phyloP scores from a whole-genome alignment of 1,140 invertebrate species.

The Rhopalosiphum maidis region DNA sequence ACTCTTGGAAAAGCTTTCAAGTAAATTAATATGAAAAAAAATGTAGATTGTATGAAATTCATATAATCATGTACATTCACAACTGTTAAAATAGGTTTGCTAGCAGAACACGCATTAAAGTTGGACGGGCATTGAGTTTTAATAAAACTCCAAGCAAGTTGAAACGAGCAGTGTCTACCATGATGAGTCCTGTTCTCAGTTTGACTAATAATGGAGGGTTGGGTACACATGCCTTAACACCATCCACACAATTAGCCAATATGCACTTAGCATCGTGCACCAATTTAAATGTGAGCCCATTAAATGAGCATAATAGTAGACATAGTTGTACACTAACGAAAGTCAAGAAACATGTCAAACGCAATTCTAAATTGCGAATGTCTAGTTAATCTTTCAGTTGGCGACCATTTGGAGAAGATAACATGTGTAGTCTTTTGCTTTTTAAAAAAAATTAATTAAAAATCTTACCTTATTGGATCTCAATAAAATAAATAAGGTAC shows the following conservation, averaged over 20 bases:
- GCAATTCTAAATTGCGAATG: slow-evolving; percentile 23
- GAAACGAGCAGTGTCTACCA: slow-evolving; percentile 91
- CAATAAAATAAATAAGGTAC: slow-evolving; percentile 48
- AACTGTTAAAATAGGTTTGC: slow-evolving; percentile 71
- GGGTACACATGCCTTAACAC: slow-evolving; percentile 71
- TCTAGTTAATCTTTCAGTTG: slow-evolving; percentile 18
- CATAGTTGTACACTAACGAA: slow-evolving; percentile 48
- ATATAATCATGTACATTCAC: slow-evolving; percentile 21
- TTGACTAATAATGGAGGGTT: slow-evolving; percentile 34
- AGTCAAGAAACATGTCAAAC: slow-evolving; percentile 9
- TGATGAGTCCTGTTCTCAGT: slow-evolving; percentile 81
- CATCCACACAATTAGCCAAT: slow-evolving; percentile 78
- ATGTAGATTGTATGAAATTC: slow-evolving; percentile 36
- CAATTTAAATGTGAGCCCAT: slow-evolving; percentile 79
- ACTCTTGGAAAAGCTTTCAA: slow-evolving; percentile 85
- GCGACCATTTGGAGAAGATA: slow-evolving; percentile 28
- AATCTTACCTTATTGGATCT: slow-evolving; percentile 47
- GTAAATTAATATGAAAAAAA: slow-evolving; percentile 63
- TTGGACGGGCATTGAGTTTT: slow-evolving; percentile 91
- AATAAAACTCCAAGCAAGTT: slow-evolving; percentile 84
- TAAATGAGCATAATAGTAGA: slow-evolving; percentile 48
- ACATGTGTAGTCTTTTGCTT: slow-evolving; percentile 56
- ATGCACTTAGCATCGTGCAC: slow-evolving; percentile 84
- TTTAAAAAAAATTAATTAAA: slow-evolving; percentile 39
- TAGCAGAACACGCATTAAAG: slow-evolving; percentile 82